Base-by-base conservation (phyloP, 2,113 vertebrate genomes). In the Rhinopomastus cyanomelas region DNA sequence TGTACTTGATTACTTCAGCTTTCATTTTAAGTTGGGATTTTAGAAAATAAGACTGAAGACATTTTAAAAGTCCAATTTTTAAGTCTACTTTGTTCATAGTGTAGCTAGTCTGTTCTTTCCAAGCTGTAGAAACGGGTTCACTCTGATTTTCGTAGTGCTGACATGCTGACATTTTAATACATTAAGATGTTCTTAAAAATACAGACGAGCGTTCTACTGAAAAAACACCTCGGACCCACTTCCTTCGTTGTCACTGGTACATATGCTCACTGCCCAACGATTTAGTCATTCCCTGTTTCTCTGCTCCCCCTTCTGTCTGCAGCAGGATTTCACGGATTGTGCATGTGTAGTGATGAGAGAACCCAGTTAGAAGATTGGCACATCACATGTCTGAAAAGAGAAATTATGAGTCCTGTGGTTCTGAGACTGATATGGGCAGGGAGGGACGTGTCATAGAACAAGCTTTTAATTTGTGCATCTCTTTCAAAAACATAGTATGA, bases 281-380 rank as follows among this genome's bases (percentile, higher is more conserved):
- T 36, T 8, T 36, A 34, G 26, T 51, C 30, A 42, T 95, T 95
- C 74, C 64, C 37, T 59, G 83, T 88, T 91, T 46, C n/a, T 12
- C 27, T 88, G 90, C 93, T 88, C 92, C 94, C 93, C 86, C 93
- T 95, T 77, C 89, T 92, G 94, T 91, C 62, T 39, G 77, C 66
- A 86, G 67, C 23, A 49, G 51, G 86, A 7, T 81, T 52, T 89
- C 69, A 75, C 77, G 81, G 46, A 25, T 42, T 67, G 14, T 39
- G 44, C 21, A 5, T 57, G 39, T 30, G 10, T 56, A 46, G 30
- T 8, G 3, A 12, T 62, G 30, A 23, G 36, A 49, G 36, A 66
- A 42, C 25, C 42, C 62, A 9, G 51, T 52, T 36, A 49, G 5
- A 9, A 78, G 64, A 57, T 86, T 26, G 74, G 44, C 48, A 49